Conservation (phyloP, 2,888 invertebrate species). For the Conomelus anceps region DNA sequence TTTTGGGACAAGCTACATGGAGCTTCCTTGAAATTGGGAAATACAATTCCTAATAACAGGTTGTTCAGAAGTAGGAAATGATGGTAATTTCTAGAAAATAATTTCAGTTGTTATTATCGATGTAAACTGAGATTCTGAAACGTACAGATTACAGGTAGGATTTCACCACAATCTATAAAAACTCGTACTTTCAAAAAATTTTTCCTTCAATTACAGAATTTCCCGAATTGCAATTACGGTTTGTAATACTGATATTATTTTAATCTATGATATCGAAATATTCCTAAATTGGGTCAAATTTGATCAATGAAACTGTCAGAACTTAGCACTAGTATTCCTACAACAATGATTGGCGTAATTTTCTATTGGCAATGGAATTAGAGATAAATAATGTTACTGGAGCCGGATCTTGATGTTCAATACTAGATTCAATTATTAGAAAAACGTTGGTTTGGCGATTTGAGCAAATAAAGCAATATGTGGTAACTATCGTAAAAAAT, state of each 20-base stretch:
- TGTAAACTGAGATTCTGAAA: not conserved
- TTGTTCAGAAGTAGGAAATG: not conserved
- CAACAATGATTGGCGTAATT: no score
- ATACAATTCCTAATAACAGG: not conserved
- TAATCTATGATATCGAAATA: no score
- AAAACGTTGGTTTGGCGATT: no score
- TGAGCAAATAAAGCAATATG: no score
- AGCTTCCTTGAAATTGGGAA: not conserved
- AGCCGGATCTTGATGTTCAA: no score
- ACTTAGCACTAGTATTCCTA: no score
- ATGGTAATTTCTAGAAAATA: not conserved
- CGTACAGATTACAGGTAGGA: not conserved
- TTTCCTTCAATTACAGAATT: not conserved
- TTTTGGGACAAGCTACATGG: not conserved
- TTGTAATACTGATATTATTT: no score
- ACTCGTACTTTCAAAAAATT: not conserved
- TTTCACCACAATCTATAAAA: not conserved
- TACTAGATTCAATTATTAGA: no score
- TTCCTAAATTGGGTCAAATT: no score
- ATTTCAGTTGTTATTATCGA: not conserved
- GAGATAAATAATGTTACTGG: not conserved
- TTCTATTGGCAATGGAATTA: no score
- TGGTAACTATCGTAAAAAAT: no score
- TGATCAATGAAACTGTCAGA: no score
- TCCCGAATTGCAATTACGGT: not conserved